Percentiles rank a stretch among this genome's conserved stretches.
These are phyloP conservation scores for Hydrolagus colliei DNA, from an alignment of 2,797 vertebrate species.

Conservation along the genomic window DNA sequence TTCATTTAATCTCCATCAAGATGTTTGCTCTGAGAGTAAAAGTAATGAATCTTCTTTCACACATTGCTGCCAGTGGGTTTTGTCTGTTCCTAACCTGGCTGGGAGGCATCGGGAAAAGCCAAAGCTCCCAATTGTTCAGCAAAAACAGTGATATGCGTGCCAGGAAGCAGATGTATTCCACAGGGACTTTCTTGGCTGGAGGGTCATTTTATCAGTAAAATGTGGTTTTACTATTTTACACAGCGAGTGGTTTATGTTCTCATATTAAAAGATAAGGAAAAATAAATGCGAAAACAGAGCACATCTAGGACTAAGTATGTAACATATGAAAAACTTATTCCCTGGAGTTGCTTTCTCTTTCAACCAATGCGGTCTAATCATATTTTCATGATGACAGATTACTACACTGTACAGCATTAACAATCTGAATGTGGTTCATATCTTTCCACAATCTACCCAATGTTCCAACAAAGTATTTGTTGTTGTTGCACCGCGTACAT, in stretches of 20 bases:
- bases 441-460: neutral
- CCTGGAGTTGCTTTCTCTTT: neutral
- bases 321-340: neutral
- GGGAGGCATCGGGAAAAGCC: neutral
- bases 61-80: neutral
- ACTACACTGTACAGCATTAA: neutral
- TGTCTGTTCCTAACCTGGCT: neutral
- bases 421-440: neutral
- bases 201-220: neutral
- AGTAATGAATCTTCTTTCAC: neutral
- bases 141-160: neutral
- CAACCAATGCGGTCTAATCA: neutral
- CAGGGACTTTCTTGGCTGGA: neutral
- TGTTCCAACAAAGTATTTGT: neutral
- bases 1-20: neutral
- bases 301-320: neutral
- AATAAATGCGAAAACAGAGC: neutral
- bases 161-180: neutral
- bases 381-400: neutral
- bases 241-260: neutral
- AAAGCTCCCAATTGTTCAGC: too few species aligned
- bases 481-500: neutral
- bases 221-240: neutral
- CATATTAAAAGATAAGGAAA: neutral
- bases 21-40: neutral